Conservation (phyloP, 64 coral and sea anemone species). For the Platygyra sinensis region DNA sequence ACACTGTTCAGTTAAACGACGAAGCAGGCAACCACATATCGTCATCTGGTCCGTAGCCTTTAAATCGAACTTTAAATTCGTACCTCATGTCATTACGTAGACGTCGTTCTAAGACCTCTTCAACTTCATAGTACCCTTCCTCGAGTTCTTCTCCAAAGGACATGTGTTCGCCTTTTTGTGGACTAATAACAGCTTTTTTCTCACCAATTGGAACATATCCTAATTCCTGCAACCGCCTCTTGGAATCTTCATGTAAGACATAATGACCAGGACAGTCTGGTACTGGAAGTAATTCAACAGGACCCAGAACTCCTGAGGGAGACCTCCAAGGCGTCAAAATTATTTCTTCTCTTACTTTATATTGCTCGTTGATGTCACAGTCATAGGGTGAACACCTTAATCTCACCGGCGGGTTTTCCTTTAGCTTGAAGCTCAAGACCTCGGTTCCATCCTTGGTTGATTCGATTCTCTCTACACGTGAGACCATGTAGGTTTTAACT, state of each 20-base stretch:
- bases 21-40: constrained; percentile 36
- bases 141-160: constrained; percentile 10
- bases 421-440: too few relatives aligned
- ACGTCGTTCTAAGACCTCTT: constrained; percentile 4
- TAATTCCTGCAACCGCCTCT: neutral
- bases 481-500: neutral
- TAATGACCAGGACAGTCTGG: neutral
- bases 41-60: constrained; percentile 28
- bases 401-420: too few relatives aligned
- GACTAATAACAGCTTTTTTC: neutral
- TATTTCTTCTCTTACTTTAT: neutral
- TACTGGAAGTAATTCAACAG: neutral
- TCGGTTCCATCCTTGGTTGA: neutral
- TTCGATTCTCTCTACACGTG: neutral
- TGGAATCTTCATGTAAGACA: neutral
- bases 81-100: constrained; percentile 11
- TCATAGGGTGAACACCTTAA: too few relatives aligned
- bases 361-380: neutral
- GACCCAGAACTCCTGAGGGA: neutral
- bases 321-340: neutral
- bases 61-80: constrained; percentile 17
- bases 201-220: constrained; percentile 14
- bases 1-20: neutral
- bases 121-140: constrained; percentile 20
- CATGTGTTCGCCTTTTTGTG: neutral